Evolutionary conservation across 30 jellyfish, hydroid and myxozoan genomes (phyloP), one percentile per base, ranked within the genome.

Genomic region (Aurelia aurita complex sp. Pacific): DNA sequence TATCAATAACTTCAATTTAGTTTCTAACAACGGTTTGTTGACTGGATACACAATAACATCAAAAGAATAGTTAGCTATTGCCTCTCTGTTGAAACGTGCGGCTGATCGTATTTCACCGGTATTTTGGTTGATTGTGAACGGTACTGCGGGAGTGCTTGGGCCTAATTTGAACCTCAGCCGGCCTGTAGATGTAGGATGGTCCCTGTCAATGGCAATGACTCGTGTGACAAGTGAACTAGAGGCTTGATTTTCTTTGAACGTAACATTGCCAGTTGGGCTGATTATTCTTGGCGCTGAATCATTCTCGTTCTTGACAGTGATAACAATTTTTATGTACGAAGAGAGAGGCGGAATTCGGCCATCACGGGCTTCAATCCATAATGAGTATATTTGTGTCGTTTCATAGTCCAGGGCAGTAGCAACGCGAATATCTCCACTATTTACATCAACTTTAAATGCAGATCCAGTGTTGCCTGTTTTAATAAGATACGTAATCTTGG

Each of bases 281-380:
- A 74, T 38, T 43, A 81, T 72, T 38, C 34, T 68, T n/a, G 97
- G 97, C 55, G 90, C 85, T 5, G 90, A 54, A 73, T 89, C 97
- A 59, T 74, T 76, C 67, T 69, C 97, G 69, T 89, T 89, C 51
- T 52, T 82, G 67, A 89, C 77, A 19, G 90, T 82, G 2, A 89
- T 50, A 35, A 76, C 86, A 2, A 81, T 32, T 67, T 82, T 82
- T 10, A 74, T 85, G 55, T 36, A 89, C 3, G 94, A 32, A 10
- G 97, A 89, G 61, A 81, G 90, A 9, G 97, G 97, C 1, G 97
- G 97, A 50, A 59, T 82, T 53, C 72, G 66, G 70, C 92, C 57
- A 64, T 89, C 97, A 6, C 94, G 86, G n/a, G 97, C 94, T 76
- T 89, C 97, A 2, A 89, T 76, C 97, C 97, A 89, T 64, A 89